Conservation (phyloP, 2,113 vertebrate genomes). For the Oryzias javanicus region DNA sequence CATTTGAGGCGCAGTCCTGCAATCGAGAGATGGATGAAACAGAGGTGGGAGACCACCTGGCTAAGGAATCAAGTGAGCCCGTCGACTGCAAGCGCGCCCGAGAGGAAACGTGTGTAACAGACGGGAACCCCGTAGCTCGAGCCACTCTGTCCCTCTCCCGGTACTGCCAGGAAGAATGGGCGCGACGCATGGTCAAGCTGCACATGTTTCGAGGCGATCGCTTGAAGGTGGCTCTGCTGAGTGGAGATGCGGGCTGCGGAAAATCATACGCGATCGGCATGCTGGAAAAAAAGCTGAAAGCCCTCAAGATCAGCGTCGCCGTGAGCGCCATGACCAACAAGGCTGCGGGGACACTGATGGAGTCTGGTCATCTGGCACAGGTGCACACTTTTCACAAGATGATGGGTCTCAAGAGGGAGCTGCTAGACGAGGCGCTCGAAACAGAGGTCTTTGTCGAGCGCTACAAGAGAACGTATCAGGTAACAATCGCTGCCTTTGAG, state of each 20-base stretch:
- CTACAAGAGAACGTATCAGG: accelerated
- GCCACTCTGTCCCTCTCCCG: background rate
- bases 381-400: constrained; percentile 14
- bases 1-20: too few species aligned
- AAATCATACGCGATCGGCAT: background rate
- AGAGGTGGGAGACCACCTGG: too few species aligned
- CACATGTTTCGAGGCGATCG: background rate
- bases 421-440: background rate
- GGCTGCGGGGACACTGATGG: background rate
- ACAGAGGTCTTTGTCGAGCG: background rate
- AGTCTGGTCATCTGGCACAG: accelerated
- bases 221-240: background rate
- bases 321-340: constrained; percentile 23
- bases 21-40: too few species aligned
- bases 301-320: background rate
- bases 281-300: background rate
- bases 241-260: constrained; percentile 8
- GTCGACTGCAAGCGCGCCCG: background rate
- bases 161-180: constrained; percentile 6
- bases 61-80: too few species aligned
- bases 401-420: constrained; percentile 6
- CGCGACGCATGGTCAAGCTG: background rate
- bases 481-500: accelerated
- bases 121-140: too few species aligned
- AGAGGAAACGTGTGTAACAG: background rate